Percentiles rank a stretch among this genome's conserved stretches.
phyloP scores from a whole-genome alignment of 2,888 invertebrate species.

The Steromphala cineraria region DNA sequence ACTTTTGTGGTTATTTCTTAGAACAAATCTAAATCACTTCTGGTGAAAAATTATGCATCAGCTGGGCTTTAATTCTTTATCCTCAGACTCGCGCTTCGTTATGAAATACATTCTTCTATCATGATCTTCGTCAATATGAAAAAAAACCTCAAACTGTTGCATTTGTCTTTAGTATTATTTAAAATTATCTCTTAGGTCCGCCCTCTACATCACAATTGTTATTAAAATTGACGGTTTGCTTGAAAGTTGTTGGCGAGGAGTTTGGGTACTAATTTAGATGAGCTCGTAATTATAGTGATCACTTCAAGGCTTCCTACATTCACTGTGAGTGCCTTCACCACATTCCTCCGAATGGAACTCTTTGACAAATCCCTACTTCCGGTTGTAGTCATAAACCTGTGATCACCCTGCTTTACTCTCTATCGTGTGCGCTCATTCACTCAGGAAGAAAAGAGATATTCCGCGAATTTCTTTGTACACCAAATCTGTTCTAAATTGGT shows the following conservation, averaged over 20 bases:
- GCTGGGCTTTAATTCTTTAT: too few species aligned
- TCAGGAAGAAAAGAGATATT: constrained; percentile 16
- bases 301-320: background rate
- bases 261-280: background rate
- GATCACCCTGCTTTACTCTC: background rate
- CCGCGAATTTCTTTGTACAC: background rate
- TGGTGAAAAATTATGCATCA: too few species aligned
- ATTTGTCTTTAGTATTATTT: too few species aligned
- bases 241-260: background rate
- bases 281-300: background rate
- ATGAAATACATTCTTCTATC: too few species aligned
- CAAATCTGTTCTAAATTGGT: constrained; percentile 12
- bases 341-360: background rate
- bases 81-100: too few species aligned
- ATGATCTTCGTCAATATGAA: too few species aligned
- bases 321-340: background rate
- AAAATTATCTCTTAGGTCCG: background rate
- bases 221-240: background rate
- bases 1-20: too few species aligned
- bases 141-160: too few species aligned
- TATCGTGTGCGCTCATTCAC: background rate
- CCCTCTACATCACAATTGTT: background rate
- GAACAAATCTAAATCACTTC: too few species aligned
- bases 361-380: background rate
- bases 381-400: background rate